Conservation (phyloP, 2,113 vertebrate genomes). For the Paramisgurnus dabryanus region DNA sequence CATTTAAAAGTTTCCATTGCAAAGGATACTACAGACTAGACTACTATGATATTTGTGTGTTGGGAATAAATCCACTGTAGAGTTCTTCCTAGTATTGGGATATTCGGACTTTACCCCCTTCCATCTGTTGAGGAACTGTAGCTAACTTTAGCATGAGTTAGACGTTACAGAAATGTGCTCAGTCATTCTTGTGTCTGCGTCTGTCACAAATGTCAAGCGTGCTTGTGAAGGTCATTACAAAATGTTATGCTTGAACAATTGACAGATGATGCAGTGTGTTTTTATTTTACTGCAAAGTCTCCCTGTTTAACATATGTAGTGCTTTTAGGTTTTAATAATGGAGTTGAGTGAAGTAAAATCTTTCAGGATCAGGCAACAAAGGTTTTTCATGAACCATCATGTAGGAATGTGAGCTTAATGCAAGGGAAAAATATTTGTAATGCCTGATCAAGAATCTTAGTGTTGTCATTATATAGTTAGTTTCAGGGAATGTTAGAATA, state of each 20-base stretch:
- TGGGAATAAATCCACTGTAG: neutral
- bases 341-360: too few relatives aligned
- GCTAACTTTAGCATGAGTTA: neutral
- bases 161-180: neutral
- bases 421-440: too few relatives aligned
- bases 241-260: neutral
- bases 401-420: too few relatives aligned
- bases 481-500: too few relatives aligned
- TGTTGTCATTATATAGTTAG: too few relatives aligned
- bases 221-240: neutral
- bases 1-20: neutral
- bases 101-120: conserved; percentile 1
- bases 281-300: neutral
- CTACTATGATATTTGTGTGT: neutral
- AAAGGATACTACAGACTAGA: neutral
- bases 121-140: neutral
- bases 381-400: too few relatives aligned
- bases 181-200: neutral
- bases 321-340: too few relatives aligned
- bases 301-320: neutral
- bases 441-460: too few relatives aligned
- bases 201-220: neutral
- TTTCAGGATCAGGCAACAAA: too few relatives aligned
- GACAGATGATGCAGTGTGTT: neutral
- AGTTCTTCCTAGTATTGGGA: neutral